phyloP scores from a whole-genome alignment of 2,797 vertebrate genomes.

The Tamandua tetradactyla region DNA sequence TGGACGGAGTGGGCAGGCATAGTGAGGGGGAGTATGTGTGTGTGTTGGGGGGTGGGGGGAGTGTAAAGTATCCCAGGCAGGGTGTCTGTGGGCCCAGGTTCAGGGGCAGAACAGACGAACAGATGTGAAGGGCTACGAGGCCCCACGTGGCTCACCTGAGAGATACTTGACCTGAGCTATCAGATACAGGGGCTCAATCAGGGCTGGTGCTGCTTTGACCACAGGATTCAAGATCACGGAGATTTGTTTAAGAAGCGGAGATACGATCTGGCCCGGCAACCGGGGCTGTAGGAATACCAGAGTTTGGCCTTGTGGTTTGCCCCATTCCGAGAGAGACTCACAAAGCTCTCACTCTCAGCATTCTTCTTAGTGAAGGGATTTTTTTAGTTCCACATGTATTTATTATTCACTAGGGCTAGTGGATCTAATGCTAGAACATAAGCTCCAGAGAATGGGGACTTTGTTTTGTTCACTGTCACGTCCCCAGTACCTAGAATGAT shows the following conservation, averaged over 20 bases:
- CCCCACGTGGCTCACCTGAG: constrained; percentile 79
- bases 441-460: background rate
- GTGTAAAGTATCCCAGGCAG: background rate
- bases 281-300: constrained; percentile 69
- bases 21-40: background rate
- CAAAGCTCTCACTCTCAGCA: background rate
- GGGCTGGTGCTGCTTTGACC: constrained; percentile 82
- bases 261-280: constrained; percentile 81
- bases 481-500: background rate
- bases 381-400: background rate
- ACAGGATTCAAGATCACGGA: constrained; percentile 83
- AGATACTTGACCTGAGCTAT: constrained; percentile 86
- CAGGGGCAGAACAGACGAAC: background rate
- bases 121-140: background rate
- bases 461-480: background rate
- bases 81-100: background rate
- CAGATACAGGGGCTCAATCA: constrained; percentile 82
- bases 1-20: no score
- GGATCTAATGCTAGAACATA: background rate
- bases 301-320: background rate
- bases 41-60: no score
- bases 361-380: background rate
- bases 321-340: background rate
- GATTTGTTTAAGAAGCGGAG: constrained; percentile 85
- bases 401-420: background rate